Evolutionary conservation across 2,113 vertebrate species (phyloP).

Genomic region (Archocentrus centrarchus): DNA sequence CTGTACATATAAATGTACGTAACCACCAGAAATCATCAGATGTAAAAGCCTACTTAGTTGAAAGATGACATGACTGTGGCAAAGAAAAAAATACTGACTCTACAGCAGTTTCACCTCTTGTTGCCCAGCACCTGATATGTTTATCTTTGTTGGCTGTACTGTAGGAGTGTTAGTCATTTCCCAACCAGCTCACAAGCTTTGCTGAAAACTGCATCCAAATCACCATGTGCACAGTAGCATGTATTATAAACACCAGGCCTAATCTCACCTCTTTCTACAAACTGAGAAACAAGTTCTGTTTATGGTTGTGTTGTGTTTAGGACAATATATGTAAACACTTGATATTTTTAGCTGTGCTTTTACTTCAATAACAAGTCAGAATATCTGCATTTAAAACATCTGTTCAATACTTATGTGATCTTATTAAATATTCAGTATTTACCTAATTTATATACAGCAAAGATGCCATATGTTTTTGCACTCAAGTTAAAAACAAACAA

Average conservation of each 20-base stretch:
- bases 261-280: background rate
- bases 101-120: background rate
- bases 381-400: no score
- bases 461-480: no score
- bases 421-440: no score
- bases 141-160: constrained; percentile 16
- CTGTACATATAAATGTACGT: background rate
- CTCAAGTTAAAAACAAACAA: no score
- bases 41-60: background rate
- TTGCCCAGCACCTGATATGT: background rate
- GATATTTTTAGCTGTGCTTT: no score
- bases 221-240: background rate
- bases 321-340: no score
- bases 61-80: background rate
- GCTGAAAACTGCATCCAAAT: background rate
- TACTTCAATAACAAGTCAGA: no score
- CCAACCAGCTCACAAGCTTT: constrained; percentile 4
- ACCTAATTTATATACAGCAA: no score
- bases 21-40: background rate
- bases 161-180: background rate
- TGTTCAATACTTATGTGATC: no score
- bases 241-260: background rate
- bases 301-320: no score
- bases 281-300: background rate
- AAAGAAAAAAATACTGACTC: background rate